phyloP scores from a whole-genome alignment of 2,797 vertebrate species.

The Lepus oiostolus region DNA sequence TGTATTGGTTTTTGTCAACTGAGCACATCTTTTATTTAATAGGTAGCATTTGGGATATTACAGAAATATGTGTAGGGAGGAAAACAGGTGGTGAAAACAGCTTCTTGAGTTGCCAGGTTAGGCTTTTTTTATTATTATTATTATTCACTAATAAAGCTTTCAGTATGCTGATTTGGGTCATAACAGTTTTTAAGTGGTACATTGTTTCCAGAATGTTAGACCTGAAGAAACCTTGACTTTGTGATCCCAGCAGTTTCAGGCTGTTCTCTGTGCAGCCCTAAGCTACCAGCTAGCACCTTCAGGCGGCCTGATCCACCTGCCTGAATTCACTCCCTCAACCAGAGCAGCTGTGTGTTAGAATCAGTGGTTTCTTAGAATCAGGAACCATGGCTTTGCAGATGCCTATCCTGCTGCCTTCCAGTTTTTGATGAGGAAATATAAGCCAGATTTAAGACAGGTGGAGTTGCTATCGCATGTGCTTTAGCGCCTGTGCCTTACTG shows the following conservation, averaged over 20 bases:
- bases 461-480: not conserved
- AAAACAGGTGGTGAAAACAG: not conserved
- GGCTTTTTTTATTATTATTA: constrained; percentile 12
- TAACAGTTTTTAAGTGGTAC: not conserved
- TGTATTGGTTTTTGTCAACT: constrained; percentile 50
- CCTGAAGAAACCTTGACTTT: not conserved
- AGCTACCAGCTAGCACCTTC: not conserved
- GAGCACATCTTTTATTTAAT: not conserved
- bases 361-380: not conserved
- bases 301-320: not conserved
- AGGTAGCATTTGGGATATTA: not conserved
- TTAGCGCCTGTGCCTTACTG: not conserved
- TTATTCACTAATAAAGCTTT: constrained; percentile 23
- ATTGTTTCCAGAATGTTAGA: constrained; percentile 22
- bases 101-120: constrained; percentile 1
- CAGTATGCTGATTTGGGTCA: not conserved
- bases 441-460: constrained; percentile 34
- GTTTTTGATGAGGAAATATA: not conserved
- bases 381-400: constrained; percentile 16
- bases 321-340: not conserved
- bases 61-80: not conserved
- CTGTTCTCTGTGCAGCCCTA: not conserved
- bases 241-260: not conserved
- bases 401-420: not conserved
- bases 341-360: constrained; percentile 8